Percentiles rank a stretch among this genome's conserved stretches.
These are phyloP conservation scores for Camponotus floridanus DNA, from an alignment of 1,140 invertebrate species.

Conservation along the genomic window DNA sequence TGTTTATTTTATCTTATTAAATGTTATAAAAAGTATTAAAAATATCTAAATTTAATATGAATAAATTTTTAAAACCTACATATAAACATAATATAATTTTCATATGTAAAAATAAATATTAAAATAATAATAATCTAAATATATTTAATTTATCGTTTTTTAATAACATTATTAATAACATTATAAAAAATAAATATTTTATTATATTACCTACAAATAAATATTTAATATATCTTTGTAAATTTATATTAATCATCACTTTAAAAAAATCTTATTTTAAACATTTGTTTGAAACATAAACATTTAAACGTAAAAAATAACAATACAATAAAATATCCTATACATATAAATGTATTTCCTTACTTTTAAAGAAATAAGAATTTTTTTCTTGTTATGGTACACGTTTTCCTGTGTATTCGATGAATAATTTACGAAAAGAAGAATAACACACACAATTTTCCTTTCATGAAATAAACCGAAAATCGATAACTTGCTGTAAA, in stretches of 20 bases:
- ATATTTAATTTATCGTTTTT: too few species aligned
- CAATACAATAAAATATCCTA: background rate
- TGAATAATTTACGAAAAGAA: background rate
- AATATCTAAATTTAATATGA: background rate
- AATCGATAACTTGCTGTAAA: slow-evolving; percentile 46
- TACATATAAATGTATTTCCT: background rate
- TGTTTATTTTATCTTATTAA: too few species aligned
- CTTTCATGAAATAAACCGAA: background rate
- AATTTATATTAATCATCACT: too few species aligned
- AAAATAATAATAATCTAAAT: background rate
- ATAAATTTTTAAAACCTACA: background rate
- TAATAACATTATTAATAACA: too few species aligned
- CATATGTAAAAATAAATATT: background rate
- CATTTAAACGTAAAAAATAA: too few species aligned
- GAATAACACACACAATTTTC: background rate
- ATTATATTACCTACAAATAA: too few species aligned
- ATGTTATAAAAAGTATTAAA: too few species aligned
- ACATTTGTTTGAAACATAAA: too few species aligned
- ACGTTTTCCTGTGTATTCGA: background rate
- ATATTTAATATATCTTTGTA: too few species aligned
- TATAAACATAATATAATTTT: background rate
- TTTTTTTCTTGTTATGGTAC: background rate
- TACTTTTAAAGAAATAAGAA: background rate
- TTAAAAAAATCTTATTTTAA: too few species aligned
- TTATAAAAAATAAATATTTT: background rate